Base-by-base conservation (phyloP, 2,797 vertebrate genomes). In the Okamejei kenojei region DNA sequence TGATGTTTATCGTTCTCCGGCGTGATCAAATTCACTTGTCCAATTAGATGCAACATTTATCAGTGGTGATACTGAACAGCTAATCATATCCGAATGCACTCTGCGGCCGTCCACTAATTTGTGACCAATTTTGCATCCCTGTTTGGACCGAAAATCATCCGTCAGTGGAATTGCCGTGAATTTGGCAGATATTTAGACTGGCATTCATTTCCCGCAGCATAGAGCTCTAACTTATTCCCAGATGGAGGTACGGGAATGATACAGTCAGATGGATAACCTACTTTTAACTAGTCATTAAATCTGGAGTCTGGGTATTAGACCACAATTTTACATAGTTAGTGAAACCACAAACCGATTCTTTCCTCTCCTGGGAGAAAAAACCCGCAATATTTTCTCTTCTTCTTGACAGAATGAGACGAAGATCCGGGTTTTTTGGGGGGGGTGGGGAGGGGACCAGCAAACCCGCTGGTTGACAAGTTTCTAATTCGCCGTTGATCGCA, bases 271-370 rank as follows among this genome's bases (percentile, higher is more conserved):
- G 73, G n/a, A 76, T 29, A 92, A 76, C 71, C 71, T 92, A 92
- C 90, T 92, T 76, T 74, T 74, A 91, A 76, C 90, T 92, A 54
- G 13, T 92, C 90, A 92, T 54, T 92, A 74, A 74, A 54, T 92
- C 90, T 71, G 76, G 90, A 76, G 71, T 11, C 71, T 74, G 90
- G 71, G 58, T 71, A 92, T 92, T 76, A 92, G 90, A 92, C 90
- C 90, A 92, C 71, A 92, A 92, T 92, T 76, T 76, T 88, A 88
- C 61, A 88, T 68, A 88, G 84, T 88, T 2, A 11, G 90, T 54
- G 76, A 92, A 92, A 92, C 71, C 38, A 92, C 68, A 73, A 92
- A 54, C 38, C 54, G 90, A 92, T 92, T 58, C 29, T 91, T 84
- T 91, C 74, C 10, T 3, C 61, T 76, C 45, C 71, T 35, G 74